Evolutionary conservation across 2,888 invertebrate species (phyloP), one percentile per base, ranked within the genome.

Genomic region (Drosophila infuscata): DNA sequence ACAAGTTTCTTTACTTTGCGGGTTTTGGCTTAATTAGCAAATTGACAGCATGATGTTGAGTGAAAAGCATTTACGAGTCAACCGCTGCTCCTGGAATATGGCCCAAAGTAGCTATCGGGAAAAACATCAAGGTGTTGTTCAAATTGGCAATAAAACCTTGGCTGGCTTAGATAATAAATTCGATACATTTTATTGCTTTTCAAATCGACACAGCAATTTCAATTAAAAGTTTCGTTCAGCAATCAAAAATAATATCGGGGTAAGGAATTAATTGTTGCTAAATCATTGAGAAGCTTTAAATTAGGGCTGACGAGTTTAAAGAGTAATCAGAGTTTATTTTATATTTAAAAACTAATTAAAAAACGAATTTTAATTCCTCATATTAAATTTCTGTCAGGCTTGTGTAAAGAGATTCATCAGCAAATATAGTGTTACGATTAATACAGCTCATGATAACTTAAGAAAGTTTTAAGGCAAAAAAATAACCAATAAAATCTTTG

Each of bases 11-110:
- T 72, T 58, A 72, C 82, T 71, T 79, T 68, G 75, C 48, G 71
- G 69, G 62, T 79, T 70, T 81, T 41, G 79, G 70, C 70, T 79
- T 85, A 85, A 82, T 82, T 85, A 79, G 63, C 80, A 82, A 82
- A 82, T 79, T 85, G 81, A 81, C 79, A 84, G 70, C 68, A 63
- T 70, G 78, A 83, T 84, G 68, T 77, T 78, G 70, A 81, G 52
- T 78, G 82, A 74, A 78, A 69, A 58, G 65, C 81, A 63, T 57
- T 79, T 58, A 59, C 64, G 43, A 6, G 52, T 38, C 43, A 20
- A 15, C 53, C 48, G 58, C 41, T 48, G n/a, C 11, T 33, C 51
- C 46, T 46, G 12, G 25, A 38, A 43, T 54, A 56, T 52, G 30
- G 36, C 58, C 67, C n/a, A 52, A 60, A 63, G 46, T 33, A 36